Conservation (phyloP, 2,797 vertebrate species). For the Lacerta agilis region DNA sequence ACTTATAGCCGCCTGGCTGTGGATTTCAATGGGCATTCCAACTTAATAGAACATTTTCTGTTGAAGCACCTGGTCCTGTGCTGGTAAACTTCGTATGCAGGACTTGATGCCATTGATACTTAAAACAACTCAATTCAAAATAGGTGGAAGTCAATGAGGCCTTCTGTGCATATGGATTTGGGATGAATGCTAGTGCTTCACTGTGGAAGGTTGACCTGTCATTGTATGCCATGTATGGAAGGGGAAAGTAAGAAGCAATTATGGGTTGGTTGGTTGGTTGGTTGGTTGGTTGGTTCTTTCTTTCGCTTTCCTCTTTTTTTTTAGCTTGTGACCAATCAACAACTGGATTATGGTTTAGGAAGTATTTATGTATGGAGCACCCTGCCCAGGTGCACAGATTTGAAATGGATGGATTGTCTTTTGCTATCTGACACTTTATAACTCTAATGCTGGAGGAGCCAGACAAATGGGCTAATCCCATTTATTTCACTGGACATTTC, state of each 20-base stretch:
- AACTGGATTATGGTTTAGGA: background rate
- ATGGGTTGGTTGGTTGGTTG: background rate
- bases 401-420: background rate
- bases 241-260: background rate
- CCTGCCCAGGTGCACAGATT: background rate
- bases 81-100: background rate
- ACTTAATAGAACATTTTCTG: background rate
- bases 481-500: constrained; percentile 20
- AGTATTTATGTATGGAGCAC: background rate
- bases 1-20: background rate
- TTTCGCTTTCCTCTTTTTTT: background rate
- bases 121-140: constrained; percentile 18
- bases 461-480: background rate
- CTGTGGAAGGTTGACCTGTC: background rate
- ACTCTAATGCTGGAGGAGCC: background rate
- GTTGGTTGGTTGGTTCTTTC: background rate
- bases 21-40: background rate
- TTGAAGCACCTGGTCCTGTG: background rate
- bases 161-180: background rate
- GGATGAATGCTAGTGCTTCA: background rate
- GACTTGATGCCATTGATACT: background rate
- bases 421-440: background rate
- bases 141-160: background rate
- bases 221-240: background rate
- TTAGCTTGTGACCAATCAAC: background rate